Percentiles rank a stretch among this genome's conserved stretches.
Conservation (phyloP, 2,888 invertebrate genomes). For the Drosophila falleni region DNA sequence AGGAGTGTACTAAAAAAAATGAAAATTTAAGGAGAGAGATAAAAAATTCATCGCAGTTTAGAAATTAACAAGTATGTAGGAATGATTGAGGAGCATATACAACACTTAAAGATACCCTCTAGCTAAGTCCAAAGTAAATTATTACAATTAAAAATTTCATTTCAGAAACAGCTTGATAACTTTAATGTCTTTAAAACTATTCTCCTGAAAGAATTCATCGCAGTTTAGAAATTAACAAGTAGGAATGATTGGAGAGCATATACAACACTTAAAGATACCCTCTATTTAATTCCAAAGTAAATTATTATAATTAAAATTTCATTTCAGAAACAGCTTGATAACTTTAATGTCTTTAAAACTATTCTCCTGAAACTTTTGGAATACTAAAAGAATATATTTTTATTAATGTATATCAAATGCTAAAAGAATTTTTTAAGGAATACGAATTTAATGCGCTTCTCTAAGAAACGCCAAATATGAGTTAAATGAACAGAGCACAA, state of each 20-base stretch:
- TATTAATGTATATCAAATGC: background rate
- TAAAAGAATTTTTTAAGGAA: background rate
- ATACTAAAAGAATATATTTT: background rate
- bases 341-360: background rate
- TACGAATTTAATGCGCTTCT: background rate
- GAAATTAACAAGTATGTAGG: background rate
- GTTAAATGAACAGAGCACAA: too few relatives aligned
- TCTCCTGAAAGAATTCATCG: background rate
- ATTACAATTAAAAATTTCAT: background rate
- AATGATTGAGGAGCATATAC: background rate
- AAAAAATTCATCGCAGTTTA: background rate
- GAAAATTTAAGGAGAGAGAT: background rate
- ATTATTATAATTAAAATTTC: background rate
- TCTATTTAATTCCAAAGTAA: background rate
- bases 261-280: too few relatives aligned
- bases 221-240: background rate
- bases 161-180: background rate
- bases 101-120: too few relatives aligned
- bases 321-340: background rate
- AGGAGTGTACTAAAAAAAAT: too few relatives aligned
- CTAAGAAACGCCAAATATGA: background rate
- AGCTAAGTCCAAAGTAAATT: background rate
- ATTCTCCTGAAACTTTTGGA: background rate
- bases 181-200: background rate
- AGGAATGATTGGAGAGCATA: background rate